phyloP scores from a whole-genome alignment of 2,797 vertebrate genomes.

The Sylvilagus floridanus region DNA sequence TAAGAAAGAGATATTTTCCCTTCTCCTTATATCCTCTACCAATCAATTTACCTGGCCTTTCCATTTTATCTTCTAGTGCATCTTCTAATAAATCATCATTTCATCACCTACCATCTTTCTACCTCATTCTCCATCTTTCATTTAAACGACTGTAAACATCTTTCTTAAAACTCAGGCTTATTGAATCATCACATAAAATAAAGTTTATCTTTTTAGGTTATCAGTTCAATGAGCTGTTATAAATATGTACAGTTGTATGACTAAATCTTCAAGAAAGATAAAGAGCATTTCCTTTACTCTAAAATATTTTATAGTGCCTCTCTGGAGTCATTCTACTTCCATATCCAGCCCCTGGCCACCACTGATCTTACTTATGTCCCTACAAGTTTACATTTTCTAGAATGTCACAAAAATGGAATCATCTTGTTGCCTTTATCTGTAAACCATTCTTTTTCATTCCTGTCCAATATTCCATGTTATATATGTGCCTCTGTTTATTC shows the following conservation, averaged over 20 bases:
- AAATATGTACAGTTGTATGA: background rate
- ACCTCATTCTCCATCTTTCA: background rate
- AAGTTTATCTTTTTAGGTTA: background rate
- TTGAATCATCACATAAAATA: background rate
- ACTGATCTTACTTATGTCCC: background rate
- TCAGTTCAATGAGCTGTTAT: background rate
- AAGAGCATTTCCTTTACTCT: background rate
- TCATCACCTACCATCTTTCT: background rate
- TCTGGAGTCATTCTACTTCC: background rate
- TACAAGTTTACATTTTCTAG: background rate
- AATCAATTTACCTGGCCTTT: background rate
- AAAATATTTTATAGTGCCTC: background rate
- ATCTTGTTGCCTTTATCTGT: background rate
- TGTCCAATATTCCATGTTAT: background rate
- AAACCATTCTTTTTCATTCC: constrained; percentile 2
- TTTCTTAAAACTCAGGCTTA: background rate
- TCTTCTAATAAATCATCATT: background rate
- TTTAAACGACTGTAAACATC: constrained; percentile 4
- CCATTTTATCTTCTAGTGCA: constrained; percentile 6
- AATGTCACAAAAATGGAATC: background rate
- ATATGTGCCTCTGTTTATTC: background rate
- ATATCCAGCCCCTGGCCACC: background rate
- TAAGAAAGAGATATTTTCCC: background rate
- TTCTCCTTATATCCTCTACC: background rate
- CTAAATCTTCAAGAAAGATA: background rate